Base-by-base conservation (phyloP, 1,140 invertebrate species). In the Halictus rubicundus region DNA sequence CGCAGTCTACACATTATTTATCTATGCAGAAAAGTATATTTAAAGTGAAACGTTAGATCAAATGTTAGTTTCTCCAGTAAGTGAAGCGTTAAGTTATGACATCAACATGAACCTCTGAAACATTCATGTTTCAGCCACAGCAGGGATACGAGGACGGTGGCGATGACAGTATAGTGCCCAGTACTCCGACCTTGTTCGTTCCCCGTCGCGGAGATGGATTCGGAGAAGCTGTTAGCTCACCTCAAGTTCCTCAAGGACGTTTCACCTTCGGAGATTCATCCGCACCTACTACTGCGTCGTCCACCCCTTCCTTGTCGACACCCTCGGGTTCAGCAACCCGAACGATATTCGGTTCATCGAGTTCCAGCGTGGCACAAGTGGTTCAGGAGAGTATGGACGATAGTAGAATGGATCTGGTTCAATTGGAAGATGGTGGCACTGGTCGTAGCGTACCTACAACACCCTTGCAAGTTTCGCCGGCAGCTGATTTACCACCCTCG, bases 151-250 rank as follows among this genome's bases (percentile, higher is more conserved):
- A 96, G 86, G 97, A 97, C 86, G 95, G 95, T 32, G 96, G 95
- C 7, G 97, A 98, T 90, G 97, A 98, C 89, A 96, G 97, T 70
- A 98, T 98, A 83, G 97, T 98, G 19, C 97, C 97, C 8, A 97
- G 97, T 72, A 98, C 97, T 1, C 97, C 97, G 0, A 98, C 97
- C 0, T 91, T 98, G 1, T 97, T 96, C 88, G 95, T 97, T 42
- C 97, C 97, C 7, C 93, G 97, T 73, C 94, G 97, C 85, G 96
- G 94, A 68, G 97, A 98, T 91, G 97, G 97, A 52, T 98, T 98
- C 92, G 97, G 97, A 32, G 98, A 99, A 91, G 97, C 97, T 72
- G 96, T 98, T 14, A 98, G 97, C 91, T 98, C 97, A 0, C 97
- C 97, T 25, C 96, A 96, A 89, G 95, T 96, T 59, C 95, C 95